Percentiles rank a stretch among this genome's conserved stretches.
Evolutionary conservation across 2,797 vertebrate genomes (phyloP).

Genomic region (Hydrocynus forskahlii): DNA sequence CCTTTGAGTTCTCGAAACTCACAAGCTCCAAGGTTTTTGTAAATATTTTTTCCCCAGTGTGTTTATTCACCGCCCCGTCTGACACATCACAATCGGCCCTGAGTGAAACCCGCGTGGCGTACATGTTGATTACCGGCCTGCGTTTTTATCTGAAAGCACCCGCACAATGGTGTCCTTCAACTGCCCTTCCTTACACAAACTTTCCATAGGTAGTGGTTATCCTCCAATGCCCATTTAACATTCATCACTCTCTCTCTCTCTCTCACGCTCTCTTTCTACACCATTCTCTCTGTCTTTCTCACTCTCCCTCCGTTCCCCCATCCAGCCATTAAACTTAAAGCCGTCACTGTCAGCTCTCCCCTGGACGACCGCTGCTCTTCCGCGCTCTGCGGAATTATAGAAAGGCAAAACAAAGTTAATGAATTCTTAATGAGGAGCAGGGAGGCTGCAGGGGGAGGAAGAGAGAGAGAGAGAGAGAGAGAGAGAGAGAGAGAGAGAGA

Average conservation of each 20-base stretch:
- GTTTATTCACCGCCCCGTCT: conserved; percentile 1
- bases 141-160: conserved; percentile 9
- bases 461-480: conserved; percentile 21
- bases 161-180: conserved; percentile 10
- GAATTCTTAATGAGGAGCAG: conserved; percentile 55
- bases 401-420: conserved; percentile 59
- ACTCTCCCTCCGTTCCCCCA: not conserved
- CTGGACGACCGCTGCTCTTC: conserved; percentile 38
- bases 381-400: conserved; percentile 51
- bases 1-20: not conserved
- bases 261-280: not conserved
- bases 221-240: conserved; percentile 31
- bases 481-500: conserved; percentile 14
- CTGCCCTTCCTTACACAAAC: conserved; percentile 8
- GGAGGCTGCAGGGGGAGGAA: conserved; percentile 34
- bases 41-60: not conserved
- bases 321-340: conserved; percentile 50
- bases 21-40: not conserved
- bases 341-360: conserved; percentile 38
- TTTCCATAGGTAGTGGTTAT: conserved; percentile 5
- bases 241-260: conserved; percentile 31
- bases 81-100: not conserved
- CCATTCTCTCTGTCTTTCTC: not conserved
- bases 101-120: not conserved
- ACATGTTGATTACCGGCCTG: not conserved